Percentiles rank a stretch among this genome's conserved stretches.
phyloP scores from a whole-genome alignment of 2,888 invertebrate species.

The Electrophaes corylata region DNA sequence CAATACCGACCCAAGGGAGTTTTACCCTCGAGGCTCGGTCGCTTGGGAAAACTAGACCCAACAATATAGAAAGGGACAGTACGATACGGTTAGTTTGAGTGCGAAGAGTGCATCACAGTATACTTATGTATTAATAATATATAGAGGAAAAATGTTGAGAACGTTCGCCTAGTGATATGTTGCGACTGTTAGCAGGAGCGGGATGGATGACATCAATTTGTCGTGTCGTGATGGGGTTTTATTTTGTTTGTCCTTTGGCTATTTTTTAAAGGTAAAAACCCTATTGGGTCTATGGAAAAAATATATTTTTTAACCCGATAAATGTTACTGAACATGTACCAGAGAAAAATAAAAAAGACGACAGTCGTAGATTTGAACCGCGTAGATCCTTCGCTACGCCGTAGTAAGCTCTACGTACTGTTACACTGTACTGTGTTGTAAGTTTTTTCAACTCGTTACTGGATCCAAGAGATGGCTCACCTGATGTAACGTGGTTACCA shows the following conservation, averaged over 20 bases:
- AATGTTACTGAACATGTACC: too few relatives aligned
- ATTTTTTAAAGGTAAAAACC: constrained; percentile 50
- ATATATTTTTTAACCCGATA: too few relatives aligned
- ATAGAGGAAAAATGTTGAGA: constrained; percentile 84
- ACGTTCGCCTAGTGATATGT: constrained; percentile 82
- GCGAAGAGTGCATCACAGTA: constrained; percentile 69
- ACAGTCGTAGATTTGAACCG: not conserved
- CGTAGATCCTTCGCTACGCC: constrained; percentile 5
- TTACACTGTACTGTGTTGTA: too few relatives aligned
- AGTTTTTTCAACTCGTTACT: too few relatives aligned
- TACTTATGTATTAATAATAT: constrained; percentile 84
- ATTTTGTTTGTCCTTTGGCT: constrained; percentile 78
- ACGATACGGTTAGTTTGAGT: constrained; percentile 55
- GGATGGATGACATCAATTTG: constrained; percentile 84
- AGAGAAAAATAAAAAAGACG: too few relatives aligned
- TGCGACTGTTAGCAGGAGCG: constrained; percentile 82
- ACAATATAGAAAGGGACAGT: constrained; percentile 82
- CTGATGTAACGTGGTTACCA: too few relatives aligned
- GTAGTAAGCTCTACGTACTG: too few relatives aligned
- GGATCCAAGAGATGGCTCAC: too few relatives aligned
- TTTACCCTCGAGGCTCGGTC: constrained; percentile 82
- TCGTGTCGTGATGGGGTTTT: constrained; percentile 84
- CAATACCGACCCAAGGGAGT: constrained; percentile 84
- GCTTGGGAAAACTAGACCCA: constrained; percentile 85
- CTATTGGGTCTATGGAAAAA: not conserved